These are phyloP conservation scores for Plebejus melissa DNA, from an alignment of 2,888 invertebrate species.

Conservation along the genomic window DNA sequence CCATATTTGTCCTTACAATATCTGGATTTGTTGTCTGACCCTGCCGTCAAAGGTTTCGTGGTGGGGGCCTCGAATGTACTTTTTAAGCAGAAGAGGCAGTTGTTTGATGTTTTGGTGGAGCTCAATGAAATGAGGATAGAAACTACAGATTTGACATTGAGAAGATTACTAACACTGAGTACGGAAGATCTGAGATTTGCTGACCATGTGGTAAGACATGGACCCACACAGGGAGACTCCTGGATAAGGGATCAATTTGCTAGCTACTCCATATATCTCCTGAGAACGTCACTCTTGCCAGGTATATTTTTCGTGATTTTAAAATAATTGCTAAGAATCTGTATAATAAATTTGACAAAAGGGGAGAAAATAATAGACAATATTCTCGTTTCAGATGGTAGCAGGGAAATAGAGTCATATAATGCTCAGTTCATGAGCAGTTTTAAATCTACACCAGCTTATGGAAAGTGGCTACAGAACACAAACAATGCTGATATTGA, in stretches of 20 bases:
- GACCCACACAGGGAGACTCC: constrained; percentile 90
- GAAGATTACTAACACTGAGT: constrained; percentile 90
- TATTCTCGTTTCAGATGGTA: constrained; percentile 79
- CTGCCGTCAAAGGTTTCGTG: constrained; percentile 90
- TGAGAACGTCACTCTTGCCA: constrained; percentile 87
- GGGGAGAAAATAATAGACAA: not conserved
- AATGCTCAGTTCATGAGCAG: constrained; percentile 90
- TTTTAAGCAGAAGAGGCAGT: constrained; percentile 95
- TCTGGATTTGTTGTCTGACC: constrained; percentile 93
- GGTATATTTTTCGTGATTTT: constrained; percentile 59
- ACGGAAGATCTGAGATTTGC: constrained; percentile 98
- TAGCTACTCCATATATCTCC: constrained; percentile 88
- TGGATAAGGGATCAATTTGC: constrained; percentile 98
- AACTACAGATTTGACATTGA: constrained; percentile 86
- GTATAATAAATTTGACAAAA: constrained; percentile 4
- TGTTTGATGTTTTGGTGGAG: constrained; percentile 95
- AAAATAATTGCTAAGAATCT: constrained; percentile 4
- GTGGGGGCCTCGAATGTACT: constrained; percentile 99
- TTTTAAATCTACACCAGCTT: constrained; percentile 94
- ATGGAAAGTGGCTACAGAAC: constrained; percentile 87
- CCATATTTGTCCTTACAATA: constrained; percentile 97
- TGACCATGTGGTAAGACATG: constrained; percentile 91
- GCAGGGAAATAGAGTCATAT: constrained; percentile 92
- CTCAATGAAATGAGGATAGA: constrained; percentile 93
- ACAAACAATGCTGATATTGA: constrained; percentile 80